Evolutionary conservation across 2,797 vertebrate genomes (phyloP).

Genomic region (Sphenodon punctatus): DNA sequence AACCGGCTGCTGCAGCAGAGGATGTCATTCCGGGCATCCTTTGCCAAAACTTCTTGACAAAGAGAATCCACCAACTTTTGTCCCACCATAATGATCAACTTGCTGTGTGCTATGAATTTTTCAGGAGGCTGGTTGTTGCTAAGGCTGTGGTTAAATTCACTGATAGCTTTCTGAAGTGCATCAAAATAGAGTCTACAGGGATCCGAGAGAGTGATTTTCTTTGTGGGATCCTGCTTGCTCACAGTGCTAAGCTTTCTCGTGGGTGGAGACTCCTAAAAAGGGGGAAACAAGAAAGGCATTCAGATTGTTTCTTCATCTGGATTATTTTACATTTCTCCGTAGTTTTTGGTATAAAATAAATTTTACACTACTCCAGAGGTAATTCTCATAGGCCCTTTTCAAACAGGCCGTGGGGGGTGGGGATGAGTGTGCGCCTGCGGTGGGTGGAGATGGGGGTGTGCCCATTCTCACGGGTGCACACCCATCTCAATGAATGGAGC

Average conservation of each 20-base stretch:
- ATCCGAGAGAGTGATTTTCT: slow-evolving; percentile 71
- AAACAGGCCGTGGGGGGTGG: no score
- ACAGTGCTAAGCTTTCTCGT: not conserved
- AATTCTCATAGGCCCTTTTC: no score
- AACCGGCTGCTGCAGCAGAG: slow-evolving; percentile 85
- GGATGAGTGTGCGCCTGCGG: no score
- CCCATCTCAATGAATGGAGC: no score
- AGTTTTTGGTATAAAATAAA: no score
- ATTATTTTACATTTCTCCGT: not conserved
- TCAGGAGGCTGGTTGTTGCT: slow-evolving; percentile 83
- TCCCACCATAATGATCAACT: slow-evolving; percentile 93
- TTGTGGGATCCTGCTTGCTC: slow-evolving; percentile 2
- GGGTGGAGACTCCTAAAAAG: slow-evolving; percentile 36
- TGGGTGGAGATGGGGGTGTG: no score
- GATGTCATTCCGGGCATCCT: slow-evolving; percentile 74
- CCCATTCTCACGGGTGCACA: no score
- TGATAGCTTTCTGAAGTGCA: slow-evolving; percentile 89
- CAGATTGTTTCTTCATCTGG: not conserved
- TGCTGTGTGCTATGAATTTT: slow-evolving; percentile 90
- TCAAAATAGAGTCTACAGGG: slow-evolving; percentile 90
- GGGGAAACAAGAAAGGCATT: not conserved
- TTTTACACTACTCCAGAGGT: no score
- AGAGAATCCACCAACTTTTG: slow-evolving; percentile 91
- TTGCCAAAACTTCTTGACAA: slow-evolving; percentile 81
- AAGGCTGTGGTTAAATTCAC: slow-evolving; percentile 78